Percentiles rank a stretch among this genome's conserved stretches.
Conservation (phyloP, 2,113 vertebrate genomes). For the Gnathonemus echidnorhynchus region DNA sequence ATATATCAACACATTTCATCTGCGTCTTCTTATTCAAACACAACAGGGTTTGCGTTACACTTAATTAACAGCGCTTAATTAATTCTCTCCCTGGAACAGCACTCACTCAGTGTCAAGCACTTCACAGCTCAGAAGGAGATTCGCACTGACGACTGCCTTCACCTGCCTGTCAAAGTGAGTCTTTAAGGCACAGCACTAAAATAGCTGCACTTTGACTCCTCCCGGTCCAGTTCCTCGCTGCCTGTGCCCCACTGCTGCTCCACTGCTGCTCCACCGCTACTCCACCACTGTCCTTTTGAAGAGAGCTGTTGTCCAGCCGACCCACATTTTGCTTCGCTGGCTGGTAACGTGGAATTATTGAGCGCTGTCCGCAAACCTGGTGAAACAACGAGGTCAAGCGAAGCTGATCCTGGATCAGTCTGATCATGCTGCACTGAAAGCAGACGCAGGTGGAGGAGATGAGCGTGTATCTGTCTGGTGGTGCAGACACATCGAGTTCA, state of each 20-base stretch:
- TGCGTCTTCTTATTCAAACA: neutral
- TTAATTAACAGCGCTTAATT: conserved; percentile 10
- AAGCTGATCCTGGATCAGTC: neutral
- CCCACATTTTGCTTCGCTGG: neutral
- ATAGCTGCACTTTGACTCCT: neutral
- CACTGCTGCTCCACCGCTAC: neutral
- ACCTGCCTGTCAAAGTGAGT: neutral
- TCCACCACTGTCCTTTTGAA: neutral
- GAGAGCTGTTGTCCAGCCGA: neutral
- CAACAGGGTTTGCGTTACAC: neutral
- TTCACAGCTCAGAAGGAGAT: neutral
- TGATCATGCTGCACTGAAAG: neutral
- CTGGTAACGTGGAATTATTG: neutral
- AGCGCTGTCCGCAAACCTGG: neutral
- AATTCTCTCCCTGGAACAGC: neutral
- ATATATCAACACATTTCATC: neutral
- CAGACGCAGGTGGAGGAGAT: neutral
- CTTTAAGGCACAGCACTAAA: neutral
- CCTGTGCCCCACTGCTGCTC: neutral
- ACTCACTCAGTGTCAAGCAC: neutral
- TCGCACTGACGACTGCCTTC: neutral
- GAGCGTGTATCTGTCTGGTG: neutral
- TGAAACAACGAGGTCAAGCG: neutral
- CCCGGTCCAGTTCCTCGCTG: neutral
- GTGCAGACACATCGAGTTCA: neutral